Evolutionary conservation across 2,888 invertebrate genomes (phyloP).

Genomic region (Drosophila ustulata): DNA sequence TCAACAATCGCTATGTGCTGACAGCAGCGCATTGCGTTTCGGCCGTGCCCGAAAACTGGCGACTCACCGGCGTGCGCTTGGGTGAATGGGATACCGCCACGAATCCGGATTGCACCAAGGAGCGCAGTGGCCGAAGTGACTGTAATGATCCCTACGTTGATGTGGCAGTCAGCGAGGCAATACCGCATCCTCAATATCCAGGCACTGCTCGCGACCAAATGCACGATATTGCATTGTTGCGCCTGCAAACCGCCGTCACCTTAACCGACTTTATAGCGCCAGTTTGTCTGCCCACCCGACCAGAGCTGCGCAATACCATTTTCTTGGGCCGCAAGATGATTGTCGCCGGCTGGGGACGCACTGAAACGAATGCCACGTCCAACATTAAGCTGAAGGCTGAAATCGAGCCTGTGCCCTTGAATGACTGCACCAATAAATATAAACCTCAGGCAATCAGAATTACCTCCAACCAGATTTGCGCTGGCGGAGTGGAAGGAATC

Average conservation of each 20-base stretch:
- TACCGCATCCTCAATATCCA: constrained; percentile 88
- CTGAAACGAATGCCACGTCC: constrained; percentile 86
- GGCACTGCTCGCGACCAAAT: constrained; percentile 87
- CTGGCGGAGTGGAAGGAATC: constrained; percentile 86
- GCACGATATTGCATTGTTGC: constrained; percentile 90
- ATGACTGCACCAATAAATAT: constrained; percentile 86
- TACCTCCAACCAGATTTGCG: constrained; percentile 86
- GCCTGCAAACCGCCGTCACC: constrained; percentile 86
- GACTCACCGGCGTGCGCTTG: constrained; percentile 83
- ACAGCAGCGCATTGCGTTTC: constrained; percentile 92
- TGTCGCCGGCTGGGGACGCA: constrained; percentile 89
- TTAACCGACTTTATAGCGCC: constrained; percentile 87
- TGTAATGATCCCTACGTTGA: constrained; percentile 88
- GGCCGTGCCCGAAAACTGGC: constrained; percentile 88
- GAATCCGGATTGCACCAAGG: constrained; percentile 78
- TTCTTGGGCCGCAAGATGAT: constrained; percentile 84
- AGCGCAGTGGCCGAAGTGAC: constrained; percentile 80
- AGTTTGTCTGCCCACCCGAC: constrained; percentile 87
- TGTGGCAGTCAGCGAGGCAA: constrained; percentile 87
- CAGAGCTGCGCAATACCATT: constrained; percentile 71
- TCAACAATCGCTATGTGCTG: constrained; percentile 88
- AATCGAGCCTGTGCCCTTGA: constrained; percentile 85
- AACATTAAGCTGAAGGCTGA: constrained; percentile 86
- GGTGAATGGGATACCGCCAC: constrained; percentile 84
- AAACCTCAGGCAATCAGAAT: constrained; percentile 84